phyloP scores from a whole-genome alignment of 2,113 vertebrate species.

The Tenrec ecaudatus region DNA sequence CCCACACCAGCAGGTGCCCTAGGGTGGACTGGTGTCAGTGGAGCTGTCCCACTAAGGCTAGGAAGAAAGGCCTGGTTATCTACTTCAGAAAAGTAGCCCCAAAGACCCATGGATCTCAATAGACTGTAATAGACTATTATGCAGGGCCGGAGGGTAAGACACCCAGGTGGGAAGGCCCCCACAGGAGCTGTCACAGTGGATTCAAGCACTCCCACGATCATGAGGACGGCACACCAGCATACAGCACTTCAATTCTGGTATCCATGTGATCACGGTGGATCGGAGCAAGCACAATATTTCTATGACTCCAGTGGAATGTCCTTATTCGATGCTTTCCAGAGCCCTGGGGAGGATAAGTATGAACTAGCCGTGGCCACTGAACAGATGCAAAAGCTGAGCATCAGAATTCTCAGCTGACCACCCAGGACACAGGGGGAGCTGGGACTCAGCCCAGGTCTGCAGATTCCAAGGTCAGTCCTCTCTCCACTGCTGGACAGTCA shows the following conservation, averaged over 20 bases:
- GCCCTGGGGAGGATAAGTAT: not conserved
- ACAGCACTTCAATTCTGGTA: not conserved
- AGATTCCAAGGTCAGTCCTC: not conserved
- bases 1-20: not conserved
- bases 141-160: not conserved
- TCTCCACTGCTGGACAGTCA: not conserved
- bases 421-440: not conserved
- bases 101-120: not conserved
- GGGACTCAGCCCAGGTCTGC: not conserved
- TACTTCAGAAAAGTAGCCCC: not conserved
- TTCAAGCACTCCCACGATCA: not conserved
- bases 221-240: not conserved
- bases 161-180: not conserved
- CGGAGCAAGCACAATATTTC: not conserved
- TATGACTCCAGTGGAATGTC: not conserved
- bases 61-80: not conserved
- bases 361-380: not conserved
- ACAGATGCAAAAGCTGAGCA: not conserved
- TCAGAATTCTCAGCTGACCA: not conserved
- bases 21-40: not conserved
- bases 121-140: not conserved
- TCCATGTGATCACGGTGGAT: not conserved
- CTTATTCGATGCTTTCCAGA: not conserved
- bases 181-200: not conserved
- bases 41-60: not conserved